phyloP scores from a whole-genome alignment of 2,888 invertebrate genomes.

The Globia sparganii region DNA sequence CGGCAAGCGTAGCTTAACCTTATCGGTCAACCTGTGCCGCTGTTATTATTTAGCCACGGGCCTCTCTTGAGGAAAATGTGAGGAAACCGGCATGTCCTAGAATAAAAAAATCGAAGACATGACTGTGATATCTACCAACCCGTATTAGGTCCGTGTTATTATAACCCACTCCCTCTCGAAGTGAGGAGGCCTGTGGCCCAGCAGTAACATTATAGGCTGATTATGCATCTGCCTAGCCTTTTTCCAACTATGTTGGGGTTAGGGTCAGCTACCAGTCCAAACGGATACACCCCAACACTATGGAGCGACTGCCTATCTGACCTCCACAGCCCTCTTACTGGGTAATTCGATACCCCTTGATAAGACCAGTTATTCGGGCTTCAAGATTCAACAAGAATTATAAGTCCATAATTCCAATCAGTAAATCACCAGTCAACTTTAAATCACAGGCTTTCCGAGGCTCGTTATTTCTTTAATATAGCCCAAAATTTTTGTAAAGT shows the following conservation, averaged over 20 bases:
- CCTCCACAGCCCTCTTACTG: background rate
- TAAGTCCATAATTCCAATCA: background rate
- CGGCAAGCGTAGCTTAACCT: too few relatives aligned
- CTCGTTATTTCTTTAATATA: conserved; percentile 38
- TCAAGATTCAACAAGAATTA: background rate
- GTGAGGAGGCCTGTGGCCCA: background rate
- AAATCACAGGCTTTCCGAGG: conserved; percentile 1
- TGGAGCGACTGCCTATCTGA: background rate
- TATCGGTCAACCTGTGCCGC: too few relatives aligned
- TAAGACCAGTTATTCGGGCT: background rate
- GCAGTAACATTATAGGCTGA: background rate
- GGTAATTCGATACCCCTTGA: background rate
- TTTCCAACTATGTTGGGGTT: background rate
- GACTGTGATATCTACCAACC: background rate
- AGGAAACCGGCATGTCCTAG: background rate
- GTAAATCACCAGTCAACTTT: conserved; percentile 24
- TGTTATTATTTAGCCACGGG: too few relatives aligned
- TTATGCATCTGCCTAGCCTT: background rate
- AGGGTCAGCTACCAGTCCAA: background rate
- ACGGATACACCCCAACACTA: background rate
- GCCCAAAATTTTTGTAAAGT: conserved; percentile 49
- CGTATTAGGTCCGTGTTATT: background rate
- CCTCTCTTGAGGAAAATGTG: too few relatives aligned
- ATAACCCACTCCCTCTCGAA: too few relatives aligned
- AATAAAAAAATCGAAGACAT: background rate